phyloP scores from a whole-genome alignment of 1,140 invertebrate species.

The Bombus turneri region DNA sequence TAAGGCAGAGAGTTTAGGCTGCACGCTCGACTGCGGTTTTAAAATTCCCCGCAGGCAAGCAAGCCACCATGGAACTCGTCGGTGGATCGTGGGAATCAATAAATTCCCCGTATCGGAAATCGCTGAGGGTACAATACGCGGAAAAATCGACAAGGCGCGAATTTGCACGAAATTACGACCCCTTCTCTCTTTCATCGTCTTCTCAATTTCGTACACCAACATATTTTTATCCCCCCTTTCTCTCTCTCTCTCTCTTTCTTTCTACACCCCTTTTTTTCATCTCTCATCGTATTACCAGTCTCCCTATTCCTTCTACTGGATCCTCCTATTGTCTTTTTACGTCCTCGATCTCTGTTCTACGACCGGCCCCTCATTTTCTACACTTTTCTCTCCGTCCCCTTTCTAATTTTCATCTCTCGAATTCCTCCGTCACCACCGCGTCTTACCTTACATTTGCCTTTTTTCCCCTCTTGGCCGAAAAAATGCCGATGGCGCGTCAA shows the following conservation, averaged over 20 bases:
- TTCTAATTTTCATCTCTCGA: not conserved
- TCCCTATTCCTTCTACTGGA: too few species aligned
- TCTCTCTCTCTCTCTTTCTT: not conserved
- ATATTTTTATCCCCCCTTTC: not conserved
- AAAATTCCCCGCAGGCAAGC: conserved; percentile 32
- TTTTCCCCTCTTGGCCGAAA: not conserved
- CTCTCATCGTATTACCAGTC: too few species aligned
- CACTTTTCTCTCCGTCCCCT: not conserved
- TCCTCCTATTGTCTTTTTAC: not conserved
- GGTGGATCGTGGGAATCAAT: conserved; percentile 48
- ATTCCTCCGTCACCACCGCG: not conserved
- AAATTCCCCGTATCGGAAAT: conserved; percentile 42
- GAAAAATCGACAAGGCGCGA: conserved; percentile 23
- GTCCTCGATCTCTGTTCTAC: not conserved
- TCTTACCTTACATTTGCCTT: not conserved
- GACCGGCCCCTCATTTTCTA: not conserved
- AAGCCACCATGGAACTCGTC: conserved; percentile 8
- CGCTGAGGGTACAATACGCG: conserved; percentile 12
- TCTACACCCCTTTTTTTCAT: not conserved
- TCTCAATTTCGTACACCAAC: not conserved
- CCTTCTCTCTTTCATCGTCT: conserved; percentile 3
- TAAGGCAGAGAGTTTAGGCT: conserved; percentile 29
- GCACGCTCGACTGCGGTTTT: conserved; percentile 36
- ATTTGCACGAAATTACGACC: conserved; percentile 21
- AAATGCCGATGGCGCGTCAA: conserved; percentile 31